Evolutionary conservation across 1,140 invertebrate species (phyloP).

Genomic region (Drosophila saltans): DNA sequence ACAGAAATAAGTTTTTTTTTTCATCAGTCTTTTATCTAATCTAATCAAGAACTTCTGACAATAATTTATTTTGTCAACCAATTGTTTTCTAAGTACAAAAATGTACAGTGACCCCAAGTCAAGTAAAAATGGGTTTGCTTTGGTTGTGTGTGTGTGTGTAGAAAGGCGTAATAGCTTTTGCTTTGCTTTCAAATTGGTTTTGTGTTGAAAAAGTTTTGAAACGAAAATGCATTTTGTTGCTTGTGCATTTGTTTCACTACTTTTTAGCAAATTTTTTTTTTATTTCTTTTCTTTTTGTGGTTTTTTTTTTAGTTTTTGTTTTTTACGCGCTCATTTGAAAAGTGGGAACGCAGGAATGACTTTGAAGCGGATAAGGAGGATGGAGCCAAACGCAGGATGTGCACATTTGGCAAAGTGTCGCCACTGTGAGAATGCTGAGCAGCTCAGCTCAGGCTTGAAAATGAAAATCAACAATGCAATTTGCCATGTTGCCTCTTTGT

Average conservation of each 20-base stretch:
- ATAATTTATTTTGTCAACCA: background rate
- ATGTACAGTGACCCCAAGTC: constrained; percentile 22
- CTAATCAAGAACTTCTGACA: background rate
- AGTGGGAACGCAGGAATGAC: constrained; percentile 69
- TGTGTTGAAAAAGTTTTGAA: constrained; percentile 61
- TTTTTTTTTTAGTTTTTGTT: constrained; percentile 24
- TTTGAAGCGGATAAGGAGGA: constrained; percentile 38
- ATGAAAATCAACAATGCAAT: constrained; percentile 82
- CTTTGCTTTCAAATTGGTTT: constrained; percentile 32
- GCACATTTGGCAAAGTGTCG: constrained; percentile 70
- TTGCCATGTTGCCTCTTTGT: constrained; percentile 63
- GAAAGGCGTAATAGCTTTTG: constrained; percentile 34
- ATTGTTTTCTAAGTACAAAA: constrained; percentile 27
- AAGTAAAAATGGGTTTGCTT: background rate
- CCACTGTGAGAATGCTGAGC: constrained; percentile 41
- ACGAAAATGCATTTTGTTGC: constrained; percentile 76
- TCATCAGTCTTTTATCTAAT: background rate
- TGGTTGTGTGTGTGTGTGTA: constrained; percentile 22
- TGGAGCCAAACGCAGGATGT: constrained; percentile 16
- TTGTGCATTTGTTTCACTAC: constrained; percentile 50
- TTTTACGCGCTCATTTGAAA: constrained; percentile 49
- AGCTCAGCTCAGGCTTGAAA: constrained; percentile 69
- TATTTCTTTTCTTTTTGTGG: constrained; percentile 27
- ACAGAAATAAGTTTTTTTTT: too few species aligned
- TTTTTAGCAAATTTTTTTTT: constrained; percentile 43